These are phyloP conservation scores for Solen grandis DNA, from an alignment of 1,140 invertebrate genomes.

Conservation along the genomic window DNA sequence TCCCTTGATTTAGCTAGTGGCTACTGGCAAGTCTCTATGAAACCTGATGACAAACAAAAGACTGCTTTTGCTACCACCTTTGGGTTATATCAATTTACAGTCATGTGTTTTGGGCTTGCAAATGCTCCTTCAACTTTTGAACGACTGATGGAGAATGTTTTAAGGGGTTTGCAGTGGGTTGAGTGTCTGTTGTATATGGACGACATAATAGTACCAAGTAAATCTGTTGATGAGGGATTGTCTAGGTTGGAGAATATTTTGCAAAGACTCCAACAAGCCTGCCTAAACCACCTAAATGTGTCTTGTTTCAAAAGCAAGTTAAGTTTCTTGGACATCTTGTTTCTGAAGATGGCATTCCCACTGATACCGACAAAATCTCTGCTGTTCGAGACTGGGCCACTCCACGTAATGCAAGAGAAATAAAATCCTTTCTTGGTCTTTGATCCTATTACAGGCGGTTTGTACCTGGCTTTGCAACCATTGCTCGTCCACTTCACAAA, in stretches of 20 bases:
- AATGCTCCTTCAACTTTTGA: constrained; percentile 62
- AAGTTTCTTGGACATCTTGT: constrained; percentile 69
- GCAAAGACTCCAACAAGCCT: constrained; percentile 43
- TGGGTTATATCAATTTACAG: constrained; percentile 57
- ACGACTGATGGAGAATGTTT: constrained; percentile 63
- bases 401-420: constrained; percentile 64
- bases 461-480: constrained; percentile 62
- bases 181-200: constrained; percentile 54
- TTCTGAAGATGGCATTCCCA: constrained; percentile 58
- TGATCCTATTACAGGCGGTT: constrained; percentile 67
- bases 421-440: constrained; percentile 71
- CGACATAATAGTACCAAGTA: constrained; percentile 50
- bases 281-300: constrained; percentile 80
- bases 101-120: constrained; percentile 38
- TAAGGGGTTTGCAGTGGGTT: constrained; percentile 52
- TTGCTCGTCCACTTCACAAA: constrained; percentile 59
- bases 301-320: constrained; percentile 76
- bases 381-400: constrained; percentile 69
- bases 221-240: constrained; percentile 18
- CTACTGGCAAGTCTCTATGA: constrained; percentile 79
- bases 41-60: constrained; percentile 70
- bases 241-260: constrained; percentile 51
- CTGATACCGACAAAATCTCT: constrained; percentile 69
- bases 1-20: constrained; percentile 60
- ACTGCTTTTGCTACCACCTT: constrained; percentile 66